Evolutionary conservation across 2,888 invertebrate species (phyloP).

Genomic region (Ischnura elegans): DNA sequence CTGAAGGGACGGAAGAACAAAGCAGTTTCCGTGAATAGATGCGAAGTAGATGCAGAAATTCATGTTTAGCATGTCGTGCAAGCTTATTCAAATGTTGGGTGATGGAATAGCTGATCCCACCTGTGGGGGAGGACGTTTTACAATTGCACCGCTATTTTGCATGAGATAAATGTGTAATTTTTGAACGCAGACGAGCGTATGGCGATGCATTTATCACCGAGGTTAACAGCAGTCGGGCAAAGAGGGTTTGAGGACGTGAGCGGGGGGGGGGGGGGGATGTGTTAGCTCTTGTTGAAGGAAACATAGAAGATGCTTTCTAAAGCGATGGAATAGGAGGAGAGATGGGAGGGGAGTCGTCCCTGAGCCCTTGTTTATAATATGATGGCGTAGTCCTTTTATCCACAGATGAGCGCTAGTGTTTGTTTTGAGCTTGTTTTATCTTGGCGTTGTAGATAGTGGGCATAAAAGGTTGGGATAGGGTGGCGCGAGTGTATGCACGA

Average conservation of each 20-base stretch:
- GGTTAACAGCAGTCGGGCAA: background rate
- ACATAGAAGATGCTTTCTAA: background rate
- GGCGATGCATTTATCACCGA: background rate
- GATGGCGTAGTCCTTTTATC: background rate
- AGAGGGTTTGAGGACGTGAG: background rate
- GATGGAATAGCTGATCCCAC: background rate
- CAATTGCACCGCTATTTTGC: background rate
- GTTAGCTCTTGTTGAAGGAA: background rate
- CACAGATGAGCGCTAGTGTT: background rate
- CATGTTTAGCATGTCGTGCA: background rate
- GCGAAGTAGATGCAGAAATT: background rate
- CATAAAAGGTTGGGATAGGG: constrained; percentile 3
- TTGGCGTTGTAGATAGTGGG: background rate
- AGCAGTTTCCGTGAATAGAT: background rate
- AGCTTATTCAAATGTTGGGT: background rate
- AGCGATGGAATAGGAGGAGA: too few species aligned
- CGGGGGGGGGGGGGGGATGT: background rate
- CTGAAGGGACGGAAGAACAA: background rate
- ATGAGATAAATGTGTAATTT: background rate
- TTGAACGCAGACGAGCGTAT: background rate
- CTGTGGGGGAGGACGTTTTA: background rate
- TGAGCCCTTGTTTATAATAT: background rate
- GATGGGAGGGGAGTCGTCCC: too few species aligned
- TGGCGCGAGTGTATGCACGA: background rate
- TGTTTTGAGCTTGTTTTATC: constrained; percentile 44